Evolutionary conservation across 2,888 invertebrate genomes (phyloP).

Genomic region (Ichneumoninae sp.): DNA sequence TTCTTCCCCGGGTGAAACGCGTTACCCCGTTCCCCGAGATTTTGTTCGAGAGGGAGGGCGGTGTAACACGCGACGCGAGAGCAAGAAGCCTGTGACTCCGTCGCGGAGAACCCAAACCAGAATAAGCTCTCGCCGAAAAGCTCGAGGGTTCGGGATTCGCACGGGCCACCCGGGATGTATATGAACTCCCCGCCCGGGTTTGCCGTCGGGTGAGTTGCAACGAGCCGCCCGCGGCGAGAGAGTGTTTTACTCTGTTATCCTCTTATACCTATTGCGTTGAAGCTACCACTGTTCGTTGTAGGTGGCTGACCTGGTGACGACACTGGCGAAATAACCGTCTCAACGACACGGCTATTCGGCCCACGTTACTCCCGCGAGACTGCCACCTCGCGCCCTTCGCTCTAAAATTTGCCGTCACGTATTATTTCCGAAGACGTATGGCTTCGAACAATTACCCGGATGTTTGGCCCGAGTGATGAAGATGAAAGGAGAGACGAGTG

Average conservation of each 20-base stretch:
- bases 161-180: slow-evolving; percentile 6
- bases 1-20: background rate
- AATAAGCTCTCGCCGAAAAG: slow-evolving; percentile 64
- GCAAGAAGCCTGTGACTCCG: background rate
- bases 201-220: slow-evolving; percentile 35
- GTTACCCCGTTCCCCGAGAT: background rate
- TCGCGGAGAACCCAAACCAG: slow-evolving; percentile 42
- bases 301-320: background rate
- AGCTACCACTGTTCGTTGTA: slow-evolving; percentile 14
- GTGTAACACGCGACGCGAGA: slow-evolving; percentile 3
- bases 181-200: slow-evolving; percentile 1
- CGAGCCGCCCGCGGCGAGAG: slow-evolving; percentile 27
- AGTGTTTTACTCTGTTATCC: slow-evolving; percentile 77
- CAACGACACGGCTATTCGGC: background rate
- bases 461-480: slow-evolving; percentile 13
- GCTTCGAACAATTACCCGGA: slow-evolving; percentile 30
- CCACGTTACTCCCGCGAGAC: background rate
- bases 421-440: slow-evolving; percentile 1
- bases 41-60: background rate
- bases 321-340: background rate
- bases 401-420: background rate
- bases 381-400: background rate
- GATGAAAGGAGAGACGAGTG: slow-evolving; percentile 21
- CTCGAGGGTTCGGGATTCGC: slow-evolving; percentile 71
- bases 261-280: slow-evolving; percentile 64